Evolutionary conservation across 1,140 invertebrate species (phyloP).

Genomic region (Heliconius hermathena): DNA sequence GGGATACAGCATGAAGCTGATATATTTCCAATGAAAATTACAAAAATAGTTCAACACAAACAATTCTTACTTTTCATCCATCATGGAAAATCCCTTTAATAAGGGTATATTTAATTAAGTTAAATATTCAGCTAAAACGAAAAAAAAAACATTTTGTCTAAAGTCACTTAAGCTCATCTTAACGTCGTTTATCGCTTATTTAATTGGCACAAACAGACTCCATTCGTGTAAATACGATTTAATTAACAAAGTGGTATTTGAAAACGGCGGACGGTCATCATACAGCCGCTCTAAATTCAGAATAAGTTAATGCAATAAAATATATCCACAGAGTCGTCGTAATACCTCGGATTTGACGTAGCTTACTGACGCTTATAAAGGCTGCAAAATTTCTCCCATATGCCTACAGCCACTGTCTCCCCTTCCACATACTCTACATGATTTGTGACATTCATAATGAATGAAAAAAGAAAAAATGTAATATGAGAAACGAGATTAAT

Average conservation of each 20-base stretch:
- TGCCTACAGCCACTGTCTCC: slow-evolving; percentile 46
- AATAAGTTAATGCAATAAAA: slow-evolving; percentile 70
- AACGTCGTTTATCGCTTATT: slow-evolving; percentile 28
- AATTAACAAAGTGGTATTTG: slow-evolving; percentile 57
- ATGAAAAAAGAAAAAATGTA: slow-evolving; percentile 29
- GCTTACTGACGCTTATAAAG: slow-evolving; percentile 63
- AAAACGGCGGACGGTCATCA: slow-evolving; percentile 51
- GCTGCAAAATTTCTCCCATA: slow-evolving; percentile 56
- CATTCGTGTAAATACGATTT: slow-evolving; percentile 39
- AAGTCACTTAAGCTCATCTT: slow-evolving; percentile 26
- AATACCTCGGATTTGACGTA: slow-evolving; percentile 56
- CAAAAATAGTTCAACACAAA: background rate
- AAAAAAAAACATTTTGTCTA: slow-evolving; percentile 11
- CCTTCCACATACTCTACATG: slow-evolving; percentile 40
- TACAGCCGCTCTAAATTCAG: slow-evolving; percentile 47
- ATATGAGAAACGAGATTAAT: slow-evolving; percentile 42
- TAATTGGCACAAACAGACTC: slow-evolving; percentile 30
- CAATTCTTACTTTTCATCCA: background rate
- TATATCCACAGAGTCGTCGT: slow-evolving; percentile 62
- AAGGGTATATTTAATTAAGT: slow-evolving; percentile 1
- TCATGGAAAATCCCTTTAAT: background rate
- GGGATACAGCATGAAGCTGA: no score
- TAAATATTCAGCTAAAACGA: slow-evolving; percentile 1
- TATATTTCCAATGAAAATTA: background rate
- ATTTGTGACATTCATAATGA: slow-evolving; percentile 40